phyloP scores from a whole-genome alignment of 2,113 vertebrate species.

The Picathartes gymnocephalus region DNA sequence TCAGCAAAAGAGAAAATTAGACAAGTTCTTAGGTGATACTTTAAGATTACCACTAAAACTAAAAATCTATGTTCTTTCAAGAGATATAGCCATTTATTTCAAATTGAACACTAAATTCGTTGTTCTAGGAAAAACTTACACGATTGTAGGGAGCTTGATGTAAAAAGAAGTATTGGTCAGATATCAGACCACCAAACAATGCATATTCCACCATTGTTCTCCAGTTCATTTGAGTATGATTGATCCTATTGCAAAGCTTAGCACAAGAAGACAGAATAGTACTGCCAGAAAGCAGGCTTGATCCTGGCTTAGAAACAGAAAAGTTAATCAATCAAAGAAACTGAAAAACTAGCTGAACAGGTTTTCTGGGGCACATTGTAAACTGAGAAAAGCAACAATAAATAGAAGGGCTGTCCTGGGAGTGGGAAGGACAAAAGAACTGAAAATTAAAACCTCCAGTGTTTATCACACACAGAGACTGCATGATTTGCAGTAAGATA shows the following conservation, averaged over 20 bases:
- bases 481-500: not conserved
- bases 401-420: not conserved
- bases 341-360: slow-evolving; percentile 21
- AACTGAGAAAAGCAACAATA: not conserved
- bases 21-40: not conserved
- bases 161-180: not conserved
- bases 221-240: not conserved
- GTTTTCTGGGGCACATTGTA: not conserved
- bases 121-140: not conserved
- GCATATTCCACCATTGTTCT: not conserved
- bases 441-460: not conserved
- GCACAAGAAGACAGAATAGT: not conserved
- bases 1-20: not conserved
- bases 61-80: not conserved
- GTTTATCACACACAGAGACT: not conserved
- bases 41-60: not conserved
- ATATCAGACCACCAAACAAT: not conserved
- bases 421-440: not conserved
- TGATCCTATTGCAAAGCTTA: not conserved
- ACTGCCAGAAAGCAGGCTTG: not conserved
- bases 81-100: not conserved
- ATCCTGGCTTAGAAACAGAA: not conserved
- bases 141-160: not conserved
- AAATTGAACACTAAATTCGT: not conserved
- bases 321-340: slow-evolving; percentile 6